phyloP scores from a whole-genome alignment of 2,888 invertebrate species.

The Drosophila cognata region DNA sequence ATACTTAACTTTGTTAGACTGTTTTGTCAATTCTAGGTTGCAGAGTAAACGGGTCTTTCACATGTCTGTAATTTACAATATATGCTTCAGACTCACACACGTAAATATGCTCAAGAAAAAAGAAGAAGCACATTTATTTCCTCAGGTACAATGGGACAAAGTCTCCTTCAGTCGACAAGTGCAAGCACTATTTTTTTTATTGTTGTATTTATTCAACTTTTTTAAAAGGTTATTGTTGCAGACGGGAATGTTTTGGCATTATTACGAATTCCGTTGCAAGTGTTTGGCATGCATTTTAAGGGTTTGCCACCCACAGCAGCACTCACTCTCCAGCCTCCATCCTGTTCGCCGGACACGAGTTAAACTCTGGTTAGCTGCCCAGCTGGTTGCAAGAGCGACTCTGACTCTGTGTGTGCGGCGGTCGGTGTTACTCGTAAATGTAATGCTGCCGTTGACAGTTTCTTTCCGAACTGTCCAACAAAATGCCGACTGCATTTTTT shows the following conservation, averaged over 20 bases:
- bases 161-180: background rate
- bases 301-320: background rate
- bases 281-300: constrained; percentile 10
- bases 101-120: background rate
- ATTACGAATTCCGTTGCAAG: constrained; percentile 11
- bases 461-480: constrained; percentile 39
- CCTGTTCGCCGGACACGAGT: background rate
- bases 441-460: constrained; percentile 68
- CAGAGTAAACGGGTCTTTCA: background rate
- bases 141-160: background rate
- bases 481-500: constrained; percentile 43
- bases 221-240: constrained; percentile 2
- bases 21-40: background rate
- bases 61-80: too few species aligned
- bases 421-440: constrained; percentile 45
- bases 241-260: background rate
- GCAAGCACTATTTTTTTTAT: background rate
- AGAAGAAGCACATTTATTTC: background rate
- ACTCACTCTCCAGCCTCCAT: background rate
- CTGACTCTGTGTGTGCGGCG: background rate
- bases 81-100: background rate
- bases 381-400: background rate
- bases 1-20: background rate
- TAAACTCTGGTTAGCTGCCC: constrained; percentile 2
- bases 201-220: background rate